Percentiles rank a stretch among this genome's conserved stretches.
These are phyloP conservation scores for Actinostola sp. DNA, from an alignment of 92 coral and sea anemone species.

Conservation along the genomic window DNA sequence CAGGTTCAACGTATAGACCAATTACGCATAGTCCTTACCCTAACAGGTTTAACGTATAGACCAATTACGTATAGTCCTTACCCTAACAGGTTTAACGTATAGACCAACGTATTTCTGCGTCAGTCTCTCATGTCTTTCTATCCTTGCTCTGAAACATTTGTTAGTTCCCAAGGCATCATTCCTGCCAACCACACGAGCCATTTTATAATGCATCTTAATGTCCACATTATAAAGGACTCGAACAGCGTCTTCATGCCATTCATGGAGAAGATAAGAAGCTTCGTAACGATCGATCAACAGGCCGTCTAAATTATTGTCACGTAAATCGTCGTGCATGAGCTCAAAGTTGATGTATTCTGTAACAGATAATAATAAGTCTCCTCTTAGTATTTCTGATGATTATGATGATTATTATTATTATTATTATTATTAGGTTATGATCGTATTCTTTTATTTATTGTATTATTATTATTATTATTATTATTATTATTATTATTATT, in stretches of 20 bases:
- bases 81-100: slow-evolving; percentile 27
- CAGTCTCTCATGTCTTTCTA: slow-evolving; percentile 17
- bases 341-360: slow-evolving; percentile 14
- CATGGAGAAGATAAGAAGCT: slow-evolving; percentile 51
- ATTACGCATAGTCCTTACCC: neutral
- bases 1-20: no score
- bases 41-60: no score
- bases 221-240: slow-evolving; percentile 36
- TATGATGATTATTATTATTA: no score
- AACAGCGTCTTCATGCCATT: slow-evolving; percentile 12
- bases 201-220: slow-evolving; percentile 10
- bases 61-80: neutral
- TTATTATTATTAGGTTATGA: no score
- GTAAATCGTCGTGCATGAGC: slow-evolving; percentile 6
- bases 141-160: slow-evolving; percentile 13
- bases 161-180: slow-evolving; percentile 17
- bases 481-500: no score
- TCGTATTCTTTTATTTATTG: no score
- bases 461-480: no score
- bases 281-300: slow-evolving; percentile 61
- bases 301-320: slow-evolving; percentile 42
- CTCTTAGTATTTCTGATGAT: no score
- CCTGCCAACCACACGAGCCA: slow-evolving; percentile 26
- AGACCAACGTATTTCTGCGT: slow-evolving; percentile 12
- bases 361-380: neutral